Conservation (phyloP, 1,140 invertebrate genomes). For the Drosophila ambigua region DNA sequence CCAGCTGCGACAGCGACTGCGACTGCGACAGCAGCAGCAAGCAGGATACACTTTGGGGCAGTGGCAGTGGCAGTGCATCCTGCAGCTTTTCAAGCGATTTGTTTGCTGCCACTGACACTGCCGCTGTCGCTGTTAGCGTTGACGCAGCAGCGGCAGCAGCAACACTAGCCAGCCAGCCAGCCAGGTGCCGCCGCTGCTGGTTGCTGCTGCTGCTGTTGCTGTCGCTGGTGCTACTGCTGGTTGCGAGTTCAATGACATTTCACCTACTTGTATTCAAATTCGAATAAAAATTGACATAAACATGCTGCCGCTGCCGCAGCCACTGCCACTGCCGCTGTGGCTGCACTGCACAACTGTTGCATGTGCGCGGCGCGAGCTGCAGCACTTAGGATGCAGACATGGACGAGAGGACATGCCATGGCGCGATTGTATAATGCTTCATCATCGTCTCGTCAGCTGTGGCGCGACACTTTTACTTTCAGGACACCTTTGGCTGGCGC, state of each 20-base stretch:
- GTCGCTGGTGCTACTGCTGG: constrained; percentile 22
- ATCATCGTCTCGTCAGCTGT: no score
- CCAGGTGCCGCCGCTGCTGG: constrained; percentile 4
- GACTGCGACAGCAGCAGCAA: constrained; percentile 5
- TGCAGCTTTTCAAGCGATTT: constrained; percentile 8
- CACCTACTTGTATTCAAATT: constrained; percentile 77
- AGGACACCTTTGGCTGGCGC: constrained; percentile 13
- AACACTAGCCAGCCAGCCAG: neutral
- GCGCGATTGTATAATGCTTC: no score
- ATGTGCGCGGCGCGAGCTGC: no score
- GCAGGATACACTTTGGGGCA: neutral
- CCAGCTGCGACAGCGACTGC: neutral
- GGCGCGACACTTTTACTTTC: constrained; percentile 50
- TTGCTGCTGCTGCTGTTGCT: constrained; percentile 1
- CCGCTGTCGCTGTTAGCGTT: neutral
- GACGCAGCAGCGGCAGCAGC: constrained; percentile 1
- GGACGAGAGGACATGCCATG: no score
- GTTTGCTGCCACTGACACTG: neutral
- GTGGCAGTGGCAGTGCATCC: constrained; percentile 7
- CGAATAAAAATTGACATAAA: constrained; percentile 48
- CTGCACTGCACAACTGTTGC: neutral
- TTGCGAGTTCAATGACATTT: constrained; percentile 80
- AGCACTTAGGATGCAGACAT: no score
- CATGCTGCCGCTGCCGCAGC: constrained; percentile 4
- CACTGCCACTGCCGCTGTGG: neutral